Base-by-base conservation (phyloP, 2,888 invertebrate genomes). In the Chrysolina oricalcia region DNA sequence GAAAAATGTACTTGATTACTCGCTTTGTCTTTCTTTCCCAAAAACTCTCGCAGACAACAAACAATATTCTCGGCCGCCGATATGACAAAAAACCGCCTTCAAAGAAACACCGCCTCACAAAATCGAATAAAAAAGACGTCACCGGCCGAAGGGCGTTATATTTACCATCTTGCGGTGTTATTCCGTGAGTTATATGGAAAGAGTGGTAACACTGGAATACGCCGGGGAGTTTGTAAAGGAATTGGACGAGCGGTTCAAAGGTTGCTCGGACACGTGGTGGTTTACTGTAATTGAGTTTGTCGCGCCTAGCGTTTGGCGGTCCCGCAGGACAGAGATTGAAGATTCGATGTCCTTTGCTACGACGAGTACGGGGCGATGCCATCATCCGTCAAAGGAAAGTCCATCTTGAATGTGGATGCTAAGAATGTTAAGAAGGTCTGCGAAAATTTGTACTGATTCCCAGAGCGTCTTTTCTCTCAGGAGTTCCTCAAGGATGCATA, bases 211-310 rank as follows among this genome's bases (percentile, higher is more conserved):
- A 66, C 67, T 27, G 64, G 23, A 67, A 73, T 68, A 66, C 73
- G 35, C 41, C 10, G 43, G 76, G 76, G 73, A 76, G 62, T 73
- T 73, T 63, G 64, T 73, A 76, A 74, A 81, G 79, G 76, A 76
- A 79, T 79, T 76, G 80, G 81, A 74, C 78, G 72, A 77, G 73
- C 81, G 82, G 84, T 85, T 85, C 85, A 85, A 85, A 85, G 86
- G 86, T 85, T 84, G 78, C 81, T 84, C 81, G 84, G 86, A 85
- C 86, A 85, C 83, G 84, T 84, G 84, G 85, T 86, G 86, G 86
- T 85, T 85, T 85, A 84, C 83, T 82, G 85, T 85, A 86, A 85
- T 85, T 83, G 85, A 86, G 85, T 86, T 85, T 85, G 85, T 85
- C 84, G 83, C 84, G 80, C 74, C 78, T 74, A 77, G 83, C 83